Base-by-base conservation (phyloP, 2,888 invertebrate genomes). In the Athalia rosae region DNA sequence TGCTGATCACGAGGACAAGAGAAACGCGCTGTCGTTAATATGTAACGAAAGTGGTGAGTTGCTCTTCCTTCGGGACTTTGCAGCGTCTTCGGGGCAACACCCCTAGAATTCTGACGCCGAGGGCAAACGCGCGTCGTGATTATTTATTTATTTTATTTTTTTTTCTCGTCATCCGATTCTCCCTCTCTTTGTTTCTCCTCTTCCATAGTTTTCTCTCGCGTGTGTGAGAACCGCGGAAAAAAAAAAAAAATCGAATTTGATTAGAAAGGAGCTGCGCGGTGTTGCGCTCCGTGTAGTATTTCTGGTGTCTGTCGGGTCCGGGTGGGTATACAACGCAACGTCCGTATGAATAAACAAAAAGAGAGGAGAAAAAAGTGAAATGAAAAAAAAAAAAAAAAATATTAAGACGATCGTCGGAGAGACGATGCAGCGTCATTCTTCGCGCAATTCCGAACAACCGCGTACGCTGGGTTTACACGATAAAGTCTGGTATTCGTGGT, bases 391-490 rank as follows among this genome's bases (percentile, higher is more conserved):
- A 7, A 13, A 13, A 71, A 45, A 43, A 56, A 6, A 45, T n/a
- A 28, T 13, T n/a, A 58, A n/a, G 58, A 47, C 71, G 71, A 48
- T 50, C 45, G 74, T 58, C 62, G n/a, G 58, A 8, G 79, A 77
- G 69, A 79, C 85, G 80, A 81, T 85, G 86, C 86, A 82, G 82
- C 86, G 87, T 88, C 88, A 87, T 86, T 85, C 85, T 83, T 84
- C 79, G 84, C 84, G 84, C 87, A 87, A 88, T 88, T 88, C 87
- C 86, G 87, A 28, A 28, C 28, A 85, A 85, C 83, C 84, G 85
- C 83, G 84, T 62, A 62, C 61, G 74, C 74, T 58, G 58, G 74
- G 11, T 50, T 15, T 74, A 74, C 48, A 47, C 53, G 28, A 47
- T 8, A 47, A 48, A 50, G 50, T 74, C 50, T 28, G 28, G 28